Evolutionary conservation across 2,888 invertebrate species (phyloP).

Genomic region (Pinctada fucata): DNA sequence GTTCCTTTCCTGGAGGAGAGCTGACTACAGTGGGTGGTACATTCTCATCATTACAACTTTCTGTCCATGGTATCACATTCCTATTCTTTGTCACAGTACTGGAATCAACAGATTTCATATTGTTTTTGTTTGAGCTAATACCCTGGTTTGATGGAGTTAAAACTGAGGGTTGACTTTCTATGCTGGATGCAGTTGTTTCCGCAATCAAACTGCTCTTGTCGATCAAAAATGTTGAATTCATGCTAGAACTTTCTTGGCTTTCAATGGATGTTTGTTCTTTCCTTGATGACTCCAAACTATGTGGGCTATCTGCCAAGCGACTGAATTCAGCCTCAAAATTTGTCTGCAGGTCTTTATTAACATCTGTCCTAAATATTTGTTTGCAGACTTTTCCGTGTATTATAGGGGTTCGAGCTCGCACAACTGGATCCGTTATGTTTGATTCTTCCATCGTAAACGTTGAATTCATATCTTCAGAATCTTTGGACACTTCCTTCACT

Average conservation of each 20-base stretch:
- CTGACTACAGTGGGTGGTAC: too few species aligned
- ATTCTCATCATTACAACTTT: too few species aligned
- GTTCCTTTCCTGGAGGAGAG: background rate
- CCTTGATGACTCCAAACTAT: background rate
- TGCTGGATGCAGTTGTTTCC: background rate
- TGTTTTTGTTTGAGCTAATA: background rate
- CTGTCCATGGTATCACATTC: too few species aligned
- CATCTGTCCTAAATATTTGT: background rate
- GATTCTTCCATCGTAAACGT: constrained; percentile 32
- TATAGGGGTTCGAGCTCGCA: constrained; percentile 29
- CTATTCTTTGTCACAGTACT: background rate
- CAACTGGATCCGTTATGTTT: constrained; percentile 17
- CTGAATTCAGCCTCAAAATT: background rate
- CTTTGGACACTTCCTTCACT: background rate
- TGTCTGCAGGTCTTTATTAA: background rate
- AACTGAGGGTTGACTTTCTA: background rate
- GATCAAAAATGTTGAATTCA: background rate
- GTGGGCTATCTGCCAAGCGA: background rate
- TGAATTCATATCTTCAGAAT: constrained; percentile 30
- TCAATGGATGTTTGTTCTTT: background rate
- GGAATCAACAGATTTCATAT: background rate
- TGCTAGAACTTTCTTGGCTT: background rate
- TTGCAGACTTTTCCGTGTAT: constrained; percentile 13
- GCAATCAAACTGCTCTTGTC: background rate
- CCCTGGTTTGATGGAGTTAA: background rate